phyloP scores from a whole-genome alignment of 1,140 invertebrate species.

The Galleria mellonella region DNA sequence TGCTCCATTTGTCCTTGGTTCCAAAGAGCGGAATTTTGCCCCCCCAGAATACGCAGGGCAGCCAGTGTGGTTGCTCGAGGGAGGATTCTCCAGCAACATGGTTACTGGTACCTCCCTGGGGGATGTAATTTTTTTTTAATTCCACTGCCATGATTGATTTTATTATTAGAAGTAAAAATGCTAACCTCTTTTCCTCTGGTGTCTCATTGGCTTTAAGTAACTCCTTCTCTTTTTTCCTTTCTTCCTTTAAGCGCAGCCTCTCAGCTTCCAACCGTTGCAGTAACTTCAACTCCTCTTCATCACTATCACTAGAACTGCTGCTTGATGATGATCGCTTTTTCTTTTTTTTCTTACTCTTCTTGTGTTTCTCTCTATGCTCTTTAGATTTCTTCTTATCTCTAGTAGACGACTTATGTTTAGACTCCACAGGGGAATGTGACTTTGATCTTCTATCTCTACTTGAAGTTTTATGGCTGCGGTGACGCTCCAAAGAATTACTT shows the following conservation, averaged over 20 bases:
- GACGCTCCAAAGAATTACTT: conserved; percentile 26
- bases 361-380: conserved; percentile 26
- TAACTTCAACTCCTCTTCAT: conserved; percentile 79
- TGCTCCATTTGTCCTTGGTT: too few relatives aligned
- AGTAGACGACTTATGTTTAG: conserved; percentile 33
- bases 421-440: conserved; percentile 21
- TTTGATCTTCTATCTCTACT: conserved; percentile 16
- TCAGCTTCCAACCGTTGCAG: conserved; percentile 84
- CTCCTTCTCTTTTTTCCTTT: conserved; percentile 86
- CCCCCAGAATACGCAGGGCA: too few relatives aligned
- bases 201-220: conserved; percentile 93
- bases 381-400: conserved; percentile 32
- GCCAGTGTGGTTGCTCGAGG: too few relatives aligned
- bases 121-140: too few relatives aligned
- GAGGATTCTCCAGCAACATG: too few relatives aligned
- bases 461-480: conserved; percentile 8
- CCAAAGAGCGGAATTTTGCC: too few relatives aligned
- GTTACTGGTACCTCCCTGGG: too few relatives aligned
- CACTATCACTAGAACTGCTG: conserved; percentile 53
- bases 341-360: conserved; percentile 56
- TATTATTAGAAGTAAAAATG: neutral
- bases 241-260: conserved; percentile 78
- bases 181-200: conserved; percentile 91
- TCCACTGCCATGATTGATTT: too few relatives aligned
- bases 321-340: conserved; percentile 20